A percentile compares a stretch with the other conserved stretches of the same genome.
Evolutionary conservation across 2,797 vertebrate genomes (phyloP).

Genomic region (Parotocinclus haroldoi): DNA sequence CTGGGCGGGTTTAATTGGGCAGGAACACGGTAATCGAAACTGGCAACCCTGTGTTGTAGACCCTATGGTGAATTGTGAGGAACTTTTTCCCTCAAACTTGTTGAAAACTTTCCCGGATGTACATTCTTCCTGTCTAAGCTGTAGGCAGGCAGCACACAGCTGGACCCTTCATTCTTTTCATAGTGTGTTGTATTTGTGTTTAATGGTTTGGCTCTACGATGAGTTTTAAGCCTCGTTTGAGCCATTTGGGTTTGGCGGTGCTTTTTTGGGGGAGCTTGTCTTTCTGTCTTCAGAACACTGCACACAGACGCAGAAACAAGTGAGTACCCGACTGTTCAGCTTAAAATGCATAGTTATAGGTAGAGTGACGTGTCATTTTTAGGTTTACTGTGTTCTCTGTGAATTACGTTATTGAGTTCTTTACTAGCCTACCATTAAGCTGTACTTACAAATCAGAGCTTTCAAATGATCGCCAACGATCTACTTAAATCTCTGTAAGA

Average conservation of each 20-base stretch:
- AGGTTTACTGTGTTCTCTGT: too few relatives aligned
- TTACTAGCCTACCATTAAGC: too few relatives aligned
- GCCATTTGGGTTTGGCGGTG: conserved; percentile 52
- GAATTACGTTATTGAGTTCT: too few relatives aligned
- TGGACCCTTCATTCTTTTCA: conserved; percentile 33
- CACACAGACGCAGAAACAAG: conserved; percentile 71
- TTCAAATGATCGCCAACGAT: too few relatives aligned
- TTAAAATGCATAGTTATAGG: background rate
- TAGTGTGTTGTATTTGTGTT: conserved; percentile 30
- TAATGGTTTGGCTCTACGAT: conserved; percentile 34
- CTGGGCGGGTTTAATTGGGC: background rate
- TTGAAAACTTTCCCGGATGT: conserved; percentile 31
- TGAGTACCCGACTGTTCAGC: conserved; percentile 46
- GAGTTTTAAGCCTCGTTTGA: conserved; percentile 36
- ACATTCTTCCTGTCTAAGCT: background rate
- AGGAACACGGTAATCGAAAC: background rate
- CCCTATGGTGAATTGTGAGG: conserved; percentile 33
- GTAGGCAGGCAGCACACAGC: conserved; percentile 20
- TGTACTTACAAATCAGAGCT: too few relatives aligned
- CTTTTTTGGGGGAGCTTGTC: conserved; percentile 63
- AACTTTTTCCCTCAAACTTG: conserved; percentile 58
- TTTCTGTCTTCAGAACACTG: conserved; percentile 58
- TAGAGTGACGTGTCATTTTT: too few relatives aligned
- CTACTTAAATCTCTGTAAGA: too few relatives aligned
- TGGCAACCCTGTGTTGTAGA: conserved; percentile 21